phyloP scores from a whole-genome alignment of 2,888 invertebrate genomes.

The Nemapogon koenigi region DNA sequence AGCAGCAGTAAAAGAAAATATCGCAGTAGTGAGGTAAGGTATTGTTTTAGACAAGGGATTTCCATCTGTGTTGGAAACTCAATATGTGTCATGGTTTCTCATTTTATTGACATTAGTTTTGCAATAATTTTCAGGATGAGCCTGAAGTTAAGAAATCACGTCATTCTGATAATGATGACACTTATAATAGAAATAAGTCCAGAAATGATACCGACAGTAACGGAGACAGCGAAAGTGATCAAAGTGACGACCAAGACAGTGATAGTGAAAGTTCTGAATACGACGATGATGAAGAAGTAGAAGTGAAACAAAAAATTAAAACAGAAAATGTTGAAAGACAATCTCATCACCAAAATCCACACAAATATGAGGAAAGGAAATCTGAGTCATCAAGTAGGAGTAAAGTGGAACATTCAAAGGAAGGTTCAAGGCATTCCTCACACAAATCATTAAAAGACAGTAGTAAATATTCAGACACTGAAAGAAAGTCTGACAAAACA shows the following conservation, averaged over 20 bases:
- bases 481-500: conserved; percentile 16
- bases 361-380: neutral
- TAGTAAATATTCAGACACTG: conserved; percentile 20
- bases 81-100: no score
- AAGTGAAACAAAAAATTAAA: neutral
- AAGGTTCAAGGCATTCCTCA: conserved; percentile 25
- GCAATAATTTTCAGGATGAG: neutral
- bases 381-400: neutral
- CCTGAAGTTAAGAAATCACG: neutral
- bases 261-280: neutral
- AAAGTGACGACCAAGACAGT: neutral
- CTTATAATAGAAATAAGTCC: neutral
- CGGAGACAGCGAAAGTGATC: conserved; percentile 8
- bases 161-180: neutral
- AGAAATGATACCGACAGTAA: conserved; percentile 9
- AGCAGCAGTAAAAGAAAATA: conserved; percentile 39
- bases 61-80: no score
- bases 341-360: conserved; percentile 13
- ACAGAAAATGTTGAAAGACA: conserved; percentile 10
- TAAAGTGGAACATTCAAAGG: conserved; percentile 23
- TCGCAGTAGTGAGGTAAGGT: conserved; percentile 48
- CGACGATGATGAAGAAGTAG: neutral
- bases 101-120: no score
- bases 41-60: no score
- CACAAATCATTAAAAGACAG: conserved; percentile 23